These are phyloP conservation scores for Coelinius sp. DNA, from an alignment of 2,888 invertebrate genomes.

Conservation along the genomic window DNA sequence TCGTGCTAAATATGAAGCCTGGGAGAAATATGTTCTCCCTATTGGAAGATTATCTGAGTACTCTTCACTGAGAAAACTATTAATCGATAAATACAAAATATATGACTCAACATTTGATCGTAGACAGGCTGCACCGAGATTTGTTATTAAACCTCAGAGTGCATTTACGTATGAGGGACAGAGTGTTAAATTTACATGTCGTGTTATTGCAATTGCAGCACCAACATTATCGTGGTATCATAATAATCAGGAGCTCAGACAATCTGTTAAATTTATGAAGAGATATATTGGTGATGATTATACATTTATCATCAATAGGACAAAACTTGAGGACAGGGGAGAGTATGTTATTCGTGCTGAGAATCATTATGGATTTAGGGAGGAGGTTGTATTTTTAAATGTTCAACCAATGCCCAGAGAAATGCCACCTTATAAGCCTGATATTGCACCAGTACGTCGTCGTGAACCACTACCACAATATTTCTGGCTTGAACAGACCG, in stretches of 20 bases:
- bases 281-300: constrained; percentile 96
- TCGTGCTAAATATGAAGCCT: constrained; percentile 84
- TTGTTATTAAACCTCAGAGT: constrained; percentile 96
- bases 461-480: constrained; percentile 88
- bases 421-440: constrained; percentile 78
- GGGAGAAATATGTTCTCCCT: constrained; percentile 89
- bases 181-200: constrained; percentile 96
- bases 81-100: constrained; percentile 96
- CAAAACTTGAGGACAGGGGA: constrained; percentile 94
- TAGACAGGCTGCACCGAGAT: constrained; percentile 97
- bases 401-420: constrained; percentile 90
- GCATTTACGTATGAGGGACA: constrained; percentile 98
- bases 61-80: constrained; percentile 93
- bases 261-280: constrained; percentile 99
- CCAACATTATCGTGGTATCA: constrained; percentile 97
- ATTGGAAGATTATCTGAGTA: constrained; percentile 98
- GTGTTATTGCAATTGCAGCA: constrained; percentile 94
- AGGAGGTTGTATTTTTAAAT: constrained; percentile 96
- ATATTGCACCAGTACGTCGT: constrained; percentile 80
- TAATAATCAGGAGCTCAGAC: constrained; percentile 92
- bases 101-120: constrained; percentile 97
- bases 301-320: constrained; percentile 97
- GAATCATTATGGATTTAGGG: constrained; percentile 95
- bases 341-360: constrained; percentile 97
- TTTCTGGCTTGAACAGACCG: constrained; percentile 93